phyloP scores from a whole-genome alignment of 2,888 invertebrate genomes.

The Trissolcus japonicus region DNA sequence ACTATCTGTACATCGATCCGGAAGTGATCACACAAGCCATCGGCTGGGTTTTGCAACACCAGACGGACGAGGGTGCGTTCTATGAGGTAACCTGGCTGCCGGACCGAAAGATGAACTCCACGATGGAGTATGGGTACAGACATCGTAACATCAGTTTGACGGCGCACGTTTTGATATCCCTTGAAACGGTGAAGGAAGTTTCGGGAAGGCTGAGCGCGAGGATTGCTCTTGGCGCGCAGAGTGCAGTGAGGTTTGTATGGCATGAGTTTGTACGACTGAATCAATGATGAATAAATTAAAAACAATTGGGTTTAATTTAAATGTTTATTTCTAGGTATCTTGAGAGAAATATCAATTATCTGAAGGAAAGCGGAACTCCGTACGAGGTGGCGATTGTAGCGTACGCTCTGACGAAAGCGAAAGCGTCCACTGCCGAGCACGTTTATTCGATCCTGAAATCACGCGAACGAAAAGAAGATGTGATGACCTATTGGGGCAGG shows the following conservation, averaged over 20 bases:
- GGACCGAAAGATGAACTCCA: slow-evolving; percentile 90
- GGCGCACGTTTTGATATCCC: slow-evolving; percentile 93
- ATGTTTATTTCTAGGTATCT: slow-evolving; percentile 80
- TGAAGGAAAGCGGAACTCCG: slow-evolving; percentile 84
- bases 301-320: not conserved
- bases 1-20: slow-evolving; percentile 95
- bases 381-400: slow-evolving; percentile 93
- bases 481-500: slow-evolving; percentile 90
- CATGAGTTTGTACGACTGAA: not conserved
- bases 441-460: slow-evolving; percentile 86
- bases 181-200: slow-evolving; percentile 90
- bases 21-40: slow-evolving; percentile 90
- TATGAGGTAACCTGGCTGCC: slow-evolving; percentile 92
- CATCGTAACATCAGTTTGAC: slow-evolving; percentile 92
- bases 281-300: not conserved
- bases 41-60: slow-evolving; percentile 90
- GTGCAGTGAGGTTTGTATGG: slow-evolving; percentile 78
- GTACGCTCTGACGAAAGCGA: slow-evolving; percentile 89
- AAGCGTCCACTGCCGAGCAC: slow-evolving; percentile 88
- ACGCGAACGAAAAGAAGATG: slow-evolving; percentile 84
- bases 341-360: slow-evolving; percentile 87
- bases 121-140: slow-evolving; percentile 73
- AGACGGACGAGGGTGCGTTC: slow-evolving; percentile 90
- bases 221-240: slow-evolving; percentile 85
- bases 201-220: slow-evolving; percentile 84